phyloP scores from a whole-genome alignment of 2,888 invertebrate species.

The Blomia tropicalis region DNA sequence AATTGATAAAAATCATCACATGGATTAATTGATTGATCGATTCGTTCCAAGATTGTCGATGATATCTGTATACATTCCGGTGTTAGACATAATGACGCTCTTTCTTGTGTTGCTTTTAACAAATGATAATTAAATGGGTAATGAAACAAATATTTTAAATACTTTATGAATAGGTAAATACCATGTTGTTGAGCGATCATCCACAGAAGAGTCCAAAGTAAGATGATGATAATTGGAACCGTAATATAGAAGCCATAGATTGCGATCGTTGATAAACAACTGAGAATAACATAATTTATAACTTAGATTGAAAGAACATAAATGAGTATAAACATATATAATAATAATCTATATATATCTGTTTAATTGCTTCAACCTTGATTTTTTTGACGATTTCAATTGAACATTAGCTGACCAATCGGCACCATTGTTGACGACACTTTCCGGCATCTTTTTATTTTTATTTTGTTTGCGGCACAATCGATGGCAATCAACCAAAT shows the following conservation, averaged over 20 bases:
- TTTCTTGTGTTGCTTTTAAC: neutral
- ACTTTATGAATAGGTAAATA: too few relatives aligned
- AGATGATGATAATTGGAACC: neutral
- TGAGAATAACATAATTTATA: too few relatives aligned
- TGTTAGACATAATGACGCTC: conserved; percentile 20
- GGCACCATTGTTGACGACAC: neutral
- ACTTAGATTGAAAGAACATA: too few relatives aligned
- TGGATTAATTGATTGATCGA: conserved; percentile 33
- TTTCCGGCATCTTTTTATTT: neutral
- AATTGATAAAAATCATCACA: conserved; percentile 36
- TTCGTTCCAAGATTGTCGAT: conserved; percentile 33
- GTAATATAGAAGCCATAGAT: neutral
- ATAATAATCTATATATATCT: too few relatives aligned
- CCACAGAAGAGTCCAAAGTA: neutral
- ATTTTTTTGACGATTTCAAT: neutral
- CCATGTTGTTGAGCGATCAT: neutral
- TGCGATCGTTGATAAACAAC: too few relatives aligned
- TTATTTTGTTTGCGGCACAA: neutral
- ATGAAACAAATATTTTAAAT: too few relatives aligned
- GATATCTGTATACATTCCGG: conserved; percentile 31
- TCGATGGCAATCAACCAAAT: neutral
- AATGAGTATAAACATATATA: too few relatives aligned
- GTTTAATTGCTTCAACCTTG: neutral
- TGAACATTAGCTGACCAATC: neutral
- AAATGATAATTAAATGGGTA: too few relatives aligned